Conservation (phyloP, 1,140 invertebrate species). For the Diploscapter pachys region DNA sequence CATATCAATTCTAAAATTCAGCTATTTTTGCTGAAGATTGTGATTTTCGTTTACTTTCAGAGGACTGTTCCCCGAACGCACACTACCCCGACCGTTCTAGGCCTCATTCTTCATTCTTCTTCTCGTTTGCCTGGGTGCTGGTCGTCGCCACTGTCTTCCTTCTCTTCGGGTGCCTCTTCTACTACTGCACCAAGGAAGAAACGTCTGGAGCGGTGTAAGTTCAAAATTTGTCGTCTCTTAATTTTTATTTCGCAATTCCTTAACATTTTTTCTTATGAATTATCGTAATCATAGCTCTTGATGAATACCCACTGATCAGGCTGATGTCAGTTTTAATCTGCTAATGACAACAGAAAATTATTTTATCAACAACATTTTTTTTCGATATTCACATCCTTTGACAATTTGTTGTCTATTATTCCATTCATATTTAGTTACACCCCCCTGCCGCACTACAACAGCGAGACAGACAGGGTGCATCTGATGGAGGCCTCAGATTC, state of each 20-base stretch:
- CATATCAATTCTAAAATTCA: no score
- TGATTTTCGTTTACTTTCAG: neutral
- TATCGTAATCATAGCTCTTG: slow-evolving; percentile 1
- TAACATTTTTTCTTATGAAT: neutral
- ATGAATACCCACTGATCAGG: neutral
- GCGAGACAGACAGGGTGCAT: slow-evolving; percentile 19
- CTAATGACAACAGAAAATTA: neutral
- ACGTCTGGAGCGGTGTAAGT: neutral
- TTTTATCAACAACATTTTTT: neutral
- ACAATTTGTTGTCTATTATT: neutral
- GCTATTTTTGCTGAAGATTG: no score
- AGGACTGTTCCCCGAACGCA: slow-evolving; percentile 17
- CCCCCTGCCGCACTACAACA: slow-evolving; percentile 36
- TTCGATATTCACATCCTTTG: neutral
- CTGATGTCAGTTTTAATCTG: slow-evolving; percentile 2
- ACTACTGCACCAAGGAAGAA: slow-evolving; percentile 8
- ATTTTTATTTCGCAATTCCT: neutral
- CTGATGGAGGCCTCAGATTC: slow-evolving; percentile 22
- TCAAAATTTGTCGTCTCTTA: neutral
- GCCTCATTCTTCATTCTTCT: neutral
- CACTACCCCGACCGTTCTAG: neutral
- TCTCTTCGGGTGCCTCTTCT: neutral
- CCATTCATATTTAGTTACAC: slow-evolving; percentile 26
- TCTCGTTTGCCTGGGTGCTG: slow-evolving; percentile 10
- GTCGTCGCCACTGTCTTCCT: slow-evolving; percentile 1